These are phyloP conservation scores for Cephus pygmeus DNA, from an alignment of 2,888 invertebrate genomes.

Conservation along the genomic window DNA sequence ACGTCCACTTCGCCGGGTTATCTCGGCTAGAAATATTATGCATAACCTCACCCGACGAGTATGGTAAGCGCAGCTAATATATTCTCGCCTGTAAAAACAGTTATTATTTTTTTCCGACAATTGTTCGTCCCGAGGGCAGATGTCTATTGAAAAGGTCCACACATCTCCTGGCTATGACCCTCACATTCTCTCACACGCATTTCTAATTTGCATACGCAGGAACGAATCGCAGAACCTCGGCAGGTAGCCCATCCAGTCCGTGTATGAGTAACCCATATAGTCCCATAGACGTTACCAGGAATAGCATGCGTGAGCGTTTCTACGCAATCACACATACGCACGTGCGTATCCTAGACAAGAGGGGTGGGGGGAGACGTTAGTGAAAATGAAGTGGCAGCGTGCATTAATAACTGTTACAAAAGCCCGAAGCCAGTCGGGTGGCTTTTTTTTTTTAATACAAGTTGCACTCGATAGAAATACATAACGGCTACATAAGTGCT, in stretches of 20 bases:
- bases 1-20: too few species aligned
- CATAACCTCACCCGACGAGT: too few species aligned
- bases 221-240: constrained; percentile 52
- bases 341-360: background rate
- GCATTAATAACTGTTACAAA: constrained; percentile 61
- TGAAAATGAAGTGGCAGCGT: constrained; percentile 62
- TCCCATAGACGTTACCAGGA: too few species aligned
- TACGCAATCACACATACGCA: background rate
- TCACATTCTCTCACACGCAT: constrained; percentile 21
- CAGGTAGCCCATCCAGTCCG: constrained; percentile 43
- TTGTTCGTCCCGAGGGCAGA: constrained; percentile 55
- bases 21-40: too few species aligned
- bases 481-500: too few species aligned
- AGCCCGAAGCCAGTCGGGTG: constrained; percentile 5
- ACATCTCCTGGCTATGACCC: constrained; percentile 24
- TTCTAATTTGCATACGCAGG: constrained; percentile 58
- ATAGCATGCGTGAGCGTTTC: too few species aligned
- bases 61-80: constrained; percentile 20
- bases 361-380: constrained; percentile 18
- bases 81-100: constrained; percentile 59
- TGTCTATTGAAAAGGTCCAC: constrained; percentile 48
- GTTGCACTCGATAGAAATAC: too few species aligned
- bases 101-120: constrained; percentile 58
- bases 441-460: too few species aligned
- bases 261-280: too few species aligned